A percentile compares a stretch with the other conserved stretches of the same genome.
Evolutionary conservation across 64 coral and sea anemone genomes (phyloP).

Genomic region (Stylophora pistillata): DNA sequence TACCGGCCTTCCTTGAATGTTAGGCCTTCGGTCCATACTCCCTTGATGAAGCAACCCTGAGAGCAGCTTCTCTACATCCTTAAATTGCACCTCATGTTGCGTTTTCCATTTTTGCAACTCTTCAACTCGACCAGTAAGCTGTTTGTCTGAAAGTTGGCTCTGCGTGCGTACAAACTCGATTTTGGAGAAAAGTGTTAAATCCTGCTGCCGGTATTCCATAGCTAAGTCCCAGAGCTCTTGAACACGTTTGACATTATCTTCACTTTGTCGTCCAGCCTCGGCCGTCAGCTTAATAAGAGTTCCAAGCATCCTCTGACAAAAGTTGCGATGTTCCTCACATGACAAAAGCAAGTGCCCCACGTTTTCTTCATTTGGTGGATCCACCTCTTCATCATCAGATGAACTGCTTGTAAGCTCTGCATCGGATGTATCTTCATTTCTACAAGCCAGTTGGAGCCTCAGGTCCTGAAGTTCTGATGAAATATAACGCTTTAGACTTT

Average conservation of each 20-base stretch:
- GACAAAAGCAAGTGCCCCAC: not conserved
- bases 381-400: not conserved
- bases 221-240: slow-evolving; percentile 29
- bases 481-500: slow-evolving; percentile 59
- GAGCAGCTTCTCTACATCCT: slow-evolving; percentile 39
- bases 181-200: slow-evolving; percentile 47
- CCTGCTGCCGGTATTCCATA: slow-evolving; percentile 37
- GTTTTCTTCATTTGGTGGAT: not conserved
- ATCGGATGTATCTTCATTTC: not conserved
- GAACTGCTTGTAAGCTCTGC: not conserved
- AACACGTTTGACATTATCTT: slow-evolving; percentile 47
- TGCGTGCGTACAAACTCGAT: slow-evolving; percentile 38
- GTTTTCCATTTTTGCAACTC: slow-evolving; percentile 41
- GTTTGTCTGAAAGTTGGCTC: not conserved
- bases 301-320: slow-evolving; percentile 34
- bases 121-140: no score
- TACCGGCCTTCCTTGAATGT: no score
- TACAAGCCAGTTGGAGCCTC: slow-evolving; percentile 21
- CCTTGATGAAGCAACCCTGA: slow-evolving; percentile 50
- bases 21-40: not conserved
- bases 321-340: slow-evolving; percentile 42
- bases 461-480: slow-evolving; percentile 60
- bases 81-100: no score
- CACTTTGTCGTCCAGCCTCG: slow-evolving; percentile 48
- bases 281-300: slow-evolving; percentile 52